Evolutionary conservation across 2,797 vertebrate species (phyloP).

Genomic region (Bryconaethiops microstoma): DNA sequence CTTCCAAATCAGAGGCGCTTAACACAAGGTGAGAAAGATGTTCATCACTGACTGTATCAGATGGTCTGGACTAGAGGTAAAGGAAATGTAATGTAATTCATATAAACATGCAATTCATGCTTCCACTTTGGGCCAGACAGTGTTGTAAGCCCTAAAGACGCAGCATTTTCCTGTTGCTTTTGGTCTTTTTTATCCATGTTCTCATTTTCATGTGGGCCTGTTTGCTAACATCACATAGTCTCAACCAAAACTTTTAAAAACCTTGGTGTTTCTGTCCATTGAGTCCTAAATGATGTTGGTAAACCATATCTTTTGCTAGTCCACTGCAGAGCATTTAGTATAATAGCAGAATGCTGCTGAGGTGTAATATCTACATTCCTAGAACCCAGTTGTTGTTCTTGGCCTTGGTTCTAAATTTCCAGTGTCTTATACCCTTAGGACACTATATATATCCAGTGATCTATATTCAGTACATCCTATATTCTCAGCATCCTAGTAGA

Average conservation of each 20-base stretch:
- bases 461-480: no score
- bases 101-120: no score
- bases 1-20: not conserved
- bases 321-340: not conserved
- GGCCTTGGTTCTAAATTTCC: no score
- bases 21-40: slow-evolving; percentile 34
- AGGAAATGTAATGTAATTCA: not conserved
- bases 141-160: not conserved
- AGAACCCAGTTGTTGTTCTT: no score
- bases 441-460: no score
- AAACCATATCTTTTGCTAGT: not conserved
- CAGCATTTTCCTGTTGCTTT: not conserved
- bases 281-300: not conserved
- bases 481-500: no score
- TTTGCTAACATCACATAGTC: not conserved
- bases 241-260: slow-evolving; percentile 3
- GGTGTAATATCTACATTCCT: not conserved
- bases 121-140: no score
- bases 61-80: not conserved
- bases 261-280: not conserved
- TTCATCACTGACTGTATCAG: not conserved
- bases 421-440: no score
- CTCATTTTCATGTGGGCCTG: not conserved
- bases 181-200: not conserved
- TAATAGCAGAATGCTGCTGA: not conserved